These are phyloP conservation scores for Forficula auricularia DNA, from an alignment of 1,140 invertebrate genomes.

Conservation along the genomic window DNA sequence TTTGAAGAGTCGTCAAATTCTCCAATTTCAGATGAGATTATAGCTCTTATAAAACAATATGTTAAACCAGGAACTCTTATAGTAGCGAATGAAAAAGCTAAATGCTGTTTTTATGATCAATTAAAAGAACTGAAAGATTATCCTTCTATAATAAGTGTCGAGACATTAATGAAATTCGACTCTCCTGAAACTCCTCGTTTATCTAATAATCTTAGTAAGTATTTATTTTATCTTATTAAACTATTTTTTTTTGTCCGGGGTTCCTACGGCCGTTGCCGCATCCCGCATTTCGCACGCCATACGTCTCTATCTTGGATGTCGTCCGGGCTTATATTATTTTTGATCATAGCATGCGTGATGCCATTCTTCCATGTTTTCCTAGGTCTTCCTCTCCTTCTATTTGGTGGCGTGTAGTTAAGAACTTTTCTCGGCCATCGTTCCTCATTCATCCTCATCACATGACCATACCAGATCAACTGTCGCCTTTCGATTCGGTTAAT, in stretches of 20 bases:
- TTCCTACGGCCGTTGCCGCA: no score
- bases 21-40: conserved; percentile 23
- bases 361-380: no score
- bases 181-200: conserved; percentile 22
- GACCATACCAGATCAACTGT: no score
- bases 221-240: conserved; percentile 12
- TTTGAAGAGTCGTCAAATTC: conserved; percentile 10
- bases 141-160: conserved; percentile 22
- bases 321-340: no score
- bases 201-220: conserved; percentile 20
- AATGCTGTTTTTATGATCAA: conserved; percentile 26
- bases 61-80: conserved; percentile 23
- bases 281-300: no score
- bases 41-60: conserved; percentile 22
- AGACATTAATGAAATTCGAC: conserved; percentile 25
- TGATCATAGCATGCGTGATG: no score
- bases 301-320: no score
- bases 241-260: conserved; percentile 1
- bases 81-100: conserved; percentile 24
- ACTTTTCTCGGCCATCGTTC: no score
- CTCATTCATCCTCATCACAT: no score
- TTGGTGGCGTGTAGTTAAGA: no score
- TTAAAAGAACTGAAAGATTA: conserved; percentile 24
- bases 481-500: no score
- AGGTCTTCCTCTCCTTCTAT: no score